Evolutionary conservation across 2,113 vertebrate genomes (phyloP).

Genomic region (Prionailurus viverrinus): DNA sequence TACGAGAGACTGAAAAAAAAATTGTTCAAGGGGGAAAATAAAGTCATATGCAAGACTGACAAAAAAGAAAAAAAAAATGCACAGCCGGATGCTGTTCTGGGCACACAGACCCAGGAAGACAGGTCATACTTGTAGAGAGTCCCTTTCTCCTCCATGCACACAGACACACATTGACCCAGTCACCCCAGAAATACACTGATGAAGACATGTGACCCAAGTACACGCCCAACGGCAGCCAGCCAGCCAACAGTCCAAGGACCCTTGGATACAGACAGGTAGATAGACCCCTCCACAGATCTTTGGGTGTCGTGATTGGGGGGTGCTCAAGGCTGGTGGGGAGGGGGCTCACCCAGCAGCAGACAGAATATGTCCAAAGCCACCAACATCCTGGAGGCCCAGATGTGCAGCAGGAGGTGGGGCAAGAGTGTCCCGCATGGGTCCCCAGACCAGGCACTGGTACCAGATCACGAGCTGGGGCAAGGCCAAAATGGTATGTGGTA

Average conservation of each 20-base stretch:
- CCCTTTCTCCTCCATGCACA: not conserved
- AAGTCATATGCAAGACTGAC: not conserved
- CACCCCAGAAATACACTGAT: not conserved
- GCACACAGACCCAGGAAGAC: not conserved
- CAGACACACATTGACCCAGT: not conserved
- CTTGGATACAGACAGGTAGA: not conserved
- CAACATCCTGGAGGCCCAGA: not conserved
- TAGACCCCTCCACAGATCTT: not conserved
- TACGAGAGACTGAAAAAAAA: not conserved
- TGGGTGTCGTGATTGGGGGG: not conserved
- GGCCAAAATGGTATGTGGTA: not conserved
- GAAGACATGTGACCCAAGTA: not conserved
- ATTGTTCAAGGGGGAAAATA: not conserved
- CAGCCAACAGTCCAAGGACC: not conserved
- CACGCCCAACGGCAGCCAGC: not conserved
- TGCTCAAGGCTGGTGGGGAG: not conserved
- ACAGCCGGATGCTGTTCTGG: not conserved
- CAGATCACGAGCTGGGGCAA: not conserved
- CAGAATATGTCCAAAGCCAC: slow-evolving; percentile 42
- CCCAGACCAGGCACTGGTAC: not conserved
- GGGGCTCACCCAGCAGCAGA: slow-evolving; percentile 37
- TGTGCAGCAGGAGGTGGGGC: not conserved
- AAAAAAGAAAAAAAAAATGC: not conserved
- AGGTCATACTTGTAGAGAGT: not conserved
- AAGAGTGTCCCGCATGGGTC: not conserved